These are phyloP conservation scores for Neotoma lepida DNA, from an alignment of 2,113 vertebrate species.

Conservation along the genomic window DNA sequence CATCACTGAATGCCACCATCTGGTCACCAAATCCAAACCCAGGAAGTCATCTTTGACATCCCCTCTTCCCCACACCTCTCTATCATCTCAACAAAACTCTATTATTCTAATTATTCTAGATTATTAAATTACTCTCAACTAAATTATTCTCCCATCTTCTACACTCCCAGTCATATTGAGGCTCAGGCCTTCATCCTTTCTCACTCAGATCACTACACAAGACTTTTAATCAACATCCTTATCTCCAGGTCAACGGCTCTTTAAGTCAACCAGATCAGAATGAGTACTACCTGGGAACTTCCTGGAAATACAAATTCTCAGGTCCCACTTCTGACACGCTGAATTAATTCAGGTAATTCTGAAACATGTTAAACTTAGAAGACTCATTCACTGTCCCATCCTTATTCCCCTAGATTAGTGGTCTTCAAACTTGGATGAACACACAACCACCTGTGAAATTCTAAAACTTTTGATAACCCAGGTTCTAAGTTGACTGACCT, in stretches of 20 bases:
- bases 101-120: background rate
- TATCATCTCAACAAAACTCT: conserved; percentile 16
- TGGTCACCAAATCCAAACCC: conserved; percentile 20
- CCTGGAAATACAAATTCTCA: conserved; percentile 13
- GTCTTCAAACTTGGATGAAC: conserved; percentile 1
- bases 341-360: conserved; percentile 24
- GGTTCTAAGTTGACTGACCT: conserved; percentile 2
- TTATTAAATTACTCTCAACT: conserved; percentile 1
- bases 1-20: conserved; percentile 31
- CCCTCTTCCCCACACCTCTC: background rate
- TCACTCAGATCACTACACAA: background rate
- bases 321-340: background rate
- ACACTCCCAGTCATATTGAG: background rate
- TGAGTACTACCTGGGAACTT: background rate
- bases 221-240: background rate
- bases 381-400: background rate
- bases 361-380: conserved; percentile 1
- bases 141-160: conserved; percentile 39
- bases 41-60: background rate
- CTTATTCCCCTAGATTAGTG: background rate
- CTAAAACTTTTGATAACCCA: background rate
- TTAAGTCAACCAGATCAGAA: conserved; percentile 10
- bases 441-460: background rate
- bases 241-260: conserved; percentile 15
- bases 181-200: background rate